Evolutionary conservation across 2,797 vertebrate species (phyloP).

Genomic region (Acipenser transmontanus): DNA sequence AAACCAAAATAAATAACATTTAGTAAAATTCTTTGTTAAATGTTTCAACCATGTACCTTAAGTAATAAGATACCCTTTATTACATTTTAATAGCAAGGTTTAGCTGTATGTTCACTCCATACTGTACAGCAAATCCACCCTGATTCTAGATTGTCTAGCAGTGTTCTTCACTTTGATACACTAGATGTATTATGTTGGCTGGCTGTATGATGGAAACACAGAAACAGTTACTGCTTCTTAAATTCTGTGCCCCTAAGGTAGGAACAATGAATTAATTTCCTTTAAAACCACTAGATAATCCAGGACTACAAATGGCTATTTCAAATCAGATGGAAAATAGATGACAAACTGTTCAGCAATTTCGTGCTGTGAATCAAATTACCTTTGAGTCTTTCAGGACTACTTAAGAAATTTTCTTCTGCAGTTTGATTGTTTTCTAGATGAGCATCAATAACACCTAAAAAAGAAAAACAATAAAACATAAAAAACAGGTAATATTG

Average conservation of each 20-base stretch:
- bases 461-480: background rate
- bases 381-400: slow-evolving; percentile 62
- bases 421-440: slow-evolving; percentile 67
- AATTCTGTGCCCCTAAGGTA: background rate
- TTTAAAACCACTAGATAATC: slow-evolving; percentile 15
- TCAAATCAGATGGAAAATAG: background rate
- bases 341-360: background rate
- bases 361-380: background rate
- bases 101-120: too few species aligned
- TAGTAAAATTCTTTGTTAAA: too few species aligned
- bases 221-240: too few species aligned
- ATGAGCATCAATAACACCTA: slow-evolving; percentile 63
- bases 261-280: slow-evolving; percentile 19
- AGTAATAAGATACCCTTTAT: too few species aligned
- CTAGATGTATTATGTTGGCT: too few species aligned
- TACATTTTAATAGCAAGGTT: too few species aligned
- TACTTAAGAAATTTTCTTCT: slow-evolving; percentile 57
- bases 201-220: too few species aligned
- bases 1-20: too few species aligned
- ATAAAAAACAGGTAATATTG: background rate
- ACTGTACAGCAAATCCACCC: too few species aligned
- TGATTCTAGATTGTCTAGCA: too few species aligned
- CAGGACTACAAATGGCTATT: background rate
- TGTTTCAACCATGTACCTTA: too few species aligned
- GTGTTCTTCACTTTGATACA: too few species aligned